Conservation (phyloP, 2,888 invertebrate genomes). For the Xestobium rufovillosum region DNA sequence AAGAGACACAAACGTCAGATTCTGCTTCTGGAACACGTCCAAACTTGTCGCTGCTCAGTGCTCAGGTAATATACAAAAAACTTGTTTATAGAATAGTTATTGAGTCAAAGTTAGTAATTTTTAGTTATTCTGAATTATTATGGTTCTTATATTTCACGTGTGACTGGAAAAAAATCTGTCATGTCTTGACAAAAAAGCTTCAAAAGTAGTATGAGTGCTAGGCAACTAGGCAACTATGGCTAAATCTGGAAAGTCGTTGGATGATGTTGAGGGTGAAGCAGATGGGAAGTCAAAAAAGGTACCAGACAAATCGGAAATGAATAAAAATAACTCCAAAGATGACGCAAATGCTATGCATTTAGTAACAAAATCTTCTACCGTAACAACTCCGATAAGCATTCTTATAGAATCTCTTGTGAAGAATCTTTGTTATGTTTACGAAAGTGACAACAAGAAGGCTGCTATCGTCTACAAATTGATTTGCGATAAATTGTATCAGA, state of each 20-base stretch:
- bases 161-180: too few species aligned
- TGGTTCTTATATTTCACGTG: too few species aligned
- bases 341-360: constrained; percentile 13
- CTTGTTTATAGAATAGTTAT: too few species aligned
- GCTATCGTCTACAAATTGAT: constrained; percentile 57
- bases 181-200: too few species aligned
- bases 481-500: constrained; percentile 58
- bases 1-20: too few species aligned
- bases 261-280: constrained; percentile 18
- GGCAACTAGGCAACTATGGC: too few species aligned
- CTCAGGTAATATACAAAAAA: too few species aligned
- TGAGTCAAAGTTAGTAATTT: too few species aligned
- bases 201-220: too few species aligned
- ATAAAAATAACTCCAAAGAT: constrained; percentile 3
- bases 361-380: constrained; percentile 24
- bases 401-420: constrained; percentile 64
- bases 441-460: constrained; percentile 52
- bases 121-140: too few species aligned
- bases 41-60: too few species aligned
- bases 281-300: constrained; percentile 8
- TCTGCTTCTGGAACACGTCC: too few species aligned
- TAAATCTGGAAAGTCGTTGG: constrained; percentile 25
- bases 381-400: constrained; percentile 57
- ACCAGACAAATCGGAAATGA: constrained; percentile 5
- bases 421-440: constrained; percentile 58